Percentiles rank a stretch among this genome's conserved stretches.
Conservation (phyloP, 2,797 vertebrate genomes). For the Cyclura pinguis region DNA sequence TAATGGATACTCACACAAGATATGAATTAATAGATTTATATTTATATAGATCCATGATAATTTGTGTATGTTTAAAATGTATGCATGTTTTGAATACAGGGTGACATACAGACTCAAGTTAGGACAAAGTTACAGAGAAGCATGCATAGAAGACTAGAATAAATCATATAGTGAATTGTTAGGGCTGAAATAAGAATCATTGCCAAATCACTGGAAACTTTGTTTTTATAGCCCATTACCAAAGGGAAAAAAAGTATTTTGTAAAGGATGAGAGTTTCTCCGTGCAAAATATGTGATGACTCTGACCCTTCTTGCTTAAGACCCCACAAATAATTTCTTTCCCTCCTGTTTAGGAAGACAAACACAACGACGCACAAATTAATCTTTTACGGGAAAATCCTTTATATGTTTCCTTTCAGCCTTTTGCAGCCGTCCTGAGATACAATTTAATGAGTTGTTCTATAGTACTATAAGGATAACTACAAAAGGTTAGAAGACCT, state of each 20-base stretch:
- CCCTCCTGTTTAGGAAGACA: conserved; percentile 14
- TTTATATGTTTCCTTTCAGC: conserved; percentile 27
- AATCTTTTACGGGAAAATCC: conserved; percentile 9
- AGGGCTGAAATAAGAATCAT: background rate
- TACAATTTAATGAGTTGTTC: background rate
- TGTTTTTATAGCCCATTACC: background rate
- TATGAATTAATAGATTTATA: background rate
- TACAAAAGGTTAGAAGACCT: background rate
- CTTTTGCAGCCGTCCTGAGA: background rate
- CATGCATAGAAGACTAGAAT: background rate
- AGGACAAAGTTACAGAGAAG: background rate
- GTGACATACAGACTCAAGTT: background rate
- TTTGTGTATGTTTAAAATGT: background rate
- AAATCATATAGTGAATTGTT: conserved; percentile 11
- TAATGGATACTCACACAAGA: background rate
- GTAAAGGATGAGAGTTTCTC: conserved; percentile 8
- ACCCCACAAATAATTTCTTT: conserved; percentile 9
- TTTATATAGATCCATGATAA: background rate
- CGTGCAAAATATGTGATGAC: conserved; percentile 9
- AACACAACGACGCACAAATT: conserved; percentile 18
- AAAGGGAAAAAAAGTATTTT: background rate
- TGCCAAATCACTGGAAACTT: background rate
- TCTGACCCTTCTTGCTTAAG: conserved; percentile 10
- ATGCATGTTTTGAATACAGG: background rate
- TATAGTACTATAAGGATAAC: background rate